phyloP scores from a whole-genome alignment of 2,888 invertebrate species.

The Schizaphis graminum region DNA sequence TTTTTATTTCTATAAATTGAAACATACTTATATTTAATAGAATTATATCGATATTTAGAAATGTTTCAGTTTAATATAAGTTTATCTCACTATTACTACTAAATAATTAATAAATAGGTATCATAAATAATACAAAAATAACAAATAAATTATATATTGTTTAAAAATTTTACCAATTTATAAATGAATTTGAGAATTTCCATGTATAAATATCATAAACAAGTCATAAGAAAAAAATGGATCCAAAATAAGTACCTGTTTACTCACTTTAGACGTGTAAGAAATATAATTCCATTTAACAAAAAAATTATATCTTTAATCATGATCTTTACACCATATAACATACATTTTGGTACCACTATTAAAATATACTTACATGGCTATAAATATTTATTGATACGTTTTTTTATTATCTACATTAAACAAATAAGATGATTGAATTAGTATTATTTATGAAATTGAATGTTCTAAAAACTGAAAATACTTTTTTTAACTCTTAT shows the following conservation, averaged over 20 bases:
- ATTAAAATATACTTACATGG: not conserved
- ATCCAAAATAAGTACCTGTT: not conserved
- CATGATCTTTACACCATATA: not conserved
- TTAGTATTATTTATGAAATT: not conserved
- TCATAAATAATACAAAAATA: not conserved
- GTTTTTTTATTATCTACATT: not conserved
- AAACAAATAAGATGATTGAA: not conserved
- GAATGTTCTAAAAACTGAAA: not conserved
- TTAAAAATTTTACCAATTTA: not conserved
- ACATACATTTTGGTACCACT: not conserved
- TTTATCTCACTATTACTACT: not conserved
- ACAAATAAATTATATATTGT: not conserved
- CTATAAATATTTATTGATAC: not conserved
- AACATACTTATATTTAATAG: not conserved
- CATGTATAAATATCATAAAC: not conserved
- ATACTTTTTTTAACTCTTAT: not conserved
- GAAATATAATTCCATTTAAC: not conserved
- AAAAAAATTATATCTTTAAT: not conserved
- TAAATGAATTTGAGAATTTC: not conserved
- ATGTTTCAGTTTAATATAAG: not conserved
- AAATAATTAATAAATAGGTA: not conserved
- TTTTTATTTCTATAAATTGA: not conserved
- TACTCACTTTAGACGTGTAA: not conserved
- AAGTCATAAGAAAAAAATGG: not conserved
- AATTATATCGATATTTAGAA: not conserved